phyloP scores from a whole-genome alignment of 2,888 invertebrate species.

The Ommatoiulus sabulosus region DNA sequence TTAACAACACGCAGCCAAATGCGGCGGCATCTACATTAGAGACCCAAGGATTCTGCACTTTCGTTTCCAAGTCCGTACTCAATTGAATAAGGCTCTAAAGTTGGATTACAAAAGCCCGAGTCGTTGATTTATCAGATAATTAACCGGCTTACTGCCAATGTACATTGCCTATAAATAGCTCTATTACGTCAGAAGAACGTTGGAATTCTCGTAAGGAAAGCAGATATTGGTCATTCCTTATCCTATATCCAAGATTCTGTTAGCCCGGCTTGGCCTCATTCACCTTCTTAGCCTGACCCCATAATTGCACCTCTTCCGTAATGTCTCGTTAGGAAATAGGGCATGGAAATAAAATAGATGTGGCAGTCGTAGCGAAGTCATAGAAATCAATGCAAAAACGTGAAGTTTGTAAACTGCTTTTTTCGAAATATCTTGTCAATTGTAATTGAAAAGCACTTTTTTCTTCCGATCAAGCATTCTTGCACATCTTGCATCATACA shows the following conservation, averaged over 20 bases:
- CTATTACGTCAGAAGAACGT: not conserved
- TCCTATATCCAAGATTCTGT: not conserved
- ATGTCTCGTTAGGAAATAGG: not conserved
- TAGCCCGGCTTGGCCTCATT: not conserved
- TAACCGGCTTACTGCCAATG: conserved; percentile 9
- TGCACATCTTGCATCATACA: no score
- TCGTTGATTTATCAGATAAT: conserved; percentile 40
- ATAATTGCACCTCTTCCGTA: not conserved
- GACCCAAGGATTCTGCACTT: conserved; percentile 39
- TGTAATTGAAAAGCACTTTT: no score
- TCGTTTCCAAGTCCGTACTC: not conserved
- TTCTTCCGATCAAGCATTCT: no score
- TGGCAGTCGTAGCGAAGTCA: no score
- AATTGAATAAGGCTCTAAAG: conserved; percentile 36
- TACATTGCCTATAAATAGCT: not conserved
- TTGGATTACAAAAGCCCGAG: conserved; percentile 1
- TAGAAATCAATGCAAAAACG: no score
- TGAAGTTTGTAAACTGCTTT: no score
- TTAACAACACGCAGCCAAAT: not conserved
- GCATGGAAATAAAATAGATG: not conserved
- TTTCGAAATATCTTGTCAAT: no score
- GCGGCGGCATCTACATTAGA: conserved; percentile 14
- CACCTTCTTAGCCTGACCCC: not conserved
- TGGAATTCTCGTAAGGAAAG: not conserved
- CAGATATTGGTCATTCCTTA: not conserved